Evolutionary conservation across 2,113 vertebrate genomes (phyloP).

Genomic region (Hemiprocne comata): DNA sequence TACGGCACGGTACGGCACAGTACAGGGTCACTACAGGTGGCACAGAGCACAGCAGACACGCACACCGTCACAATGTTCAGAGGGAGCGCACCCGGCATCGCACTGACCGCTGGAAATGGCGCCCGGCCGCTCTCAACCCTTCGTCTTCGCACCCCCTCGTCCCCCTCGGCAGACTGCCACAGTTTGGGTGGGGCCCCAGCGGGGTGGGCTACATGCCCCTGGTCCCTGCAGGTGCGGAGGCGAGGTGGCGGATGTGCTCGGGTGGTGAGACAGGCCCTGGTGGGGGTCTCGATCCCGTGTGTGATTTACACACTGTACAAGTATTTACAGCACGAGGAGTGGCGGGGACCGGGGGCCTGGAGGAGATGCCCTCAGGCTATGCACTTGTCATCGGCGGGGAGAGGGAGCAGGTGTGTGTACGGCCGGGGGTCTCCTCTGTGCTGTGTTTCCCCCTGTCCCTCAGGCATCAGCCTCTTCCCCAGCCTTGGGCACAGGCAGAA

Average conservation of each 20-base stretch:
- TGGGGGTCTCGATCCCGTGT: conserved; percentile 69
- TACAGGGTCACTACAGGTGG: conserved; percentile 89
- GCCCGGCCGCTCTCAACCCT: conserved; percentile 76
- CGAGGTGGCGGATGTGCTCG: conserved; percentile 82
- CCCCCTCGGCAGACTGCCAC: background rate
- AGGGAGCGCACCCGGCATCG: conserved; percentile 89
- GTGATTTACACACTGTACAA: conserved; percentile 87
- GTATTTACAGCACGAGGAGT: conserved; percentile 88
- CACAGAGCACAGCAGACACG: conserved; percentile 95
- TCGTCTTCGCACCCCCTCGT: conserved; percentile 65
- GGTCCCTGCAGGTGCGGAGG: conserved; percentile 61
- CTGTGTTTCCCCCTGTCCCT: background rate
- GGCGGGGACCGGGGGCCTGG: background rate
- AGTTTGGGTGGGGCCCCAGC: conserved; percentile 53
- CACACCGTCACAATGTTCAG: conserved; percentile 95
- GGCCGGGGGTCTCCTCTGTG: background rate
- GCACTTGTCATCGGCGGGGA: conserved; percentile 7
- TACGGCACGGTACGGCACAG: conserved; percentile 56
- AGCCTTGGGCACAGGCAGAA: background rate
- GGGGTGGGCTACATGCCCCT: conserved; percentile 76
- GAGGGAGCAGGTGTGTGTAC: background rate
- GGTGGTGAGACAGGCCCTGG: conserved; percentile 77
- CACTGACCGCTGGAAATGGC: conserved; percentile 88
- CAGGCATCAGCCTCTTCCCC: background rate
- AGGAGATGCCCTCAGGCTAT: conserved; percentile 26